Base-by-base conservation (phyloP, 1,140 invertebrate species). In the Drosophila ambigua region DNA sequence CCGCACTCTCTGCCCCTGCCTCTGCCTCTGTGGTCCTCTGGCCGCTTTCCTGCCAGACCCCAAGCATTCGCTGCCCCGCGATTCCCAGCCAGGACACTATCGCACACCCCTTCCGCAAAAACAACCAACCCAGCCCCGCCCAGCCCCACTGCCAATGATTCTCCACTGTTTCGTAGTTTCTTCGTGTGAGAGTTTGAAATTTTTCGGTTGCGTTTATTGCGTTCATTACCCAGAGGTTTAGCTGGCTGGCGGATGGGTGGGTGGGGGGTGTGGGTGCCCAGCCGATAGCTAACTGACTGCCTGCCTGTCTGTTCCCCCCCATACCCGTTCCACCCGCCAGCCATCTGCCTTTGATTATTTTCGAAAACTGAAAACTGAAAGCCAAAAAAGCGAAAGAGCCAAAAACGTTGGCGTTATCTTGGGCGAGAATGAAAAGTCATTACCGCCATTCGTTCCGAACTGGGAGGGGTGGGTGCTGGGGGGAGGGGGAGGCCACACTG, bases 141-240 rank as follows among this genome's bases (percentile, higher is more conserved):
- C 26, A 48, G 31, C 35, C 26, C 16, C 16, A 15, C 43, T n/a
- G 6, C 5, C 59, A 31, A 41, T 48, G 43, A 45, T 63, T 28
- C 46, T 73, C 49, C 45, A 26, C 61, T 45, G 50, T 51, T 75
- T 74, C 67, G 66, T 60, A 60, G 68, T 57, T 72, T 61, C 54
- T 54, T 53, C 64, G 79, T 75, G 79, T 72, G 80, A 74, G 79
- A 83, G 79, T 83, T 87, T 65, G 62, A 83, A 79, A 83, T 88
- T 88, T 82, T 87, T 82, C 72, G 83, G 75, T 88, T 87, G 83
- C 83, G 75, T 87, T 88, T 87, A 87, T 87, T 88, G 83, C 83
- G 79, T 83, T 88, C 83, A 88, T 87, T 88, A 82, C 74, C 60
- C 44, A 39, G 13, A 15, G 51, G 51, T 20, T 39, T 52, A 52